Percentiles rank a stretch among this genome's conserved stretches.
These are phyloP conservation scores for Cryptotermes secundus DNA, from an alignment of 1,140 invertebrate genomes.

Conservation along the genomic window DNA sequence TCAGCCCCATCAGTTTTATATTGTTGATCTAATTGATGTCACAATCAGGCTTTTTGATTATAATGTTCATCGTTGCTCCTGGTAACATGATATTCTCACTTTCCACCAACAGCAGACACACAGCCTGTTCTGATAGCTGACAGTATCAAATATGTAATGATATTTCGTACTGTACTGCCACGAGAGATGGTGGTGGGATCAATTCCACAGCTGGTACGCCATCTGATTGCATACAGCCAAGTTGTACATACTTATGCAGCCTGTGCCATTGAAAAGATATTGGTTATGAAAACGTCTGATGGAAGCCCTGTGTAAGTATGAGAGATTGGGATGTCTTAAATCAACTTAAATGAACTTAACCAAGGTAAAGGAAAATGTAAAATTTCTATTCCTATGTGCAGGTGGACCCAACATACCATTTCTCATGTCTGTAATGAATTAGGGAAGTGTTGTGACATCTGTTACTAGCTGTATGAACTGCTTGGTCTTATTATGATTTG, in stretches of 20 bases:
- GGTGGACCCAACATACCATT: too few species aligned
- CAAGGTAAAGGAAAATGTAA: too few species aligned
- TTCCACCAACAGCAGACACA: conserved; percentile 70
- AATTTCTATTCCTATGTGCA: too few species aligned
- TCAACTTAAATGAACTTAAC: too few species aligned
- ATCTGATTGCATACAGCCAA: conserved; percentile 69
- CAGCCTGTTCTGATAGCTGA: conserved; percentile 92
- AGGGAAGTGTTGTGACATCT: too few species aligned
- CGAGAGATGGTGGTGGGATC: conserved; percentile 70
- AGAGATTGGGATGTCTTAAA: conserved; percentile 27
- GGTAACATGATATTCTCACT: conserved; percentile 20
- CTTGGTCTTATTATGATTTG: too few species aligned
- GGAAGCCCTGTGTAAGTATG: conserved; percentile 25
- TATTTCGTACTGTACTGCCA: conserved; percentile 87
- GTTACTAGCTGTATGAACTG: too few species aligned
- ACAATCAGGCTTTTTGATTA: background rate
- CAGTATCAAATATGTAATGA: conserved; percentile 94
- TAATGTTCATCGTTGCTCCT: background rate
- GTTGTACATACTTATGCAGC: conserved; percentile 96
- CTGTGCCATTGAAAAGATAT: conserved; percentile 84
- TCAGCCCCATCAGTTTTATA: too few species aligned
- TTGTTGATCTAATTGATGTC: too few species aligned
- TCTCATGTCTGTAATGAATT: too few species aligned
- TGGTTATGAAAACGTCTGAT: conserved; percentile 58
- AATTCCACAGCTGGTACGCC: conserved; percentile 74